Evolutionary conservation across 2,113 vertebrate genomes (phyloP).

Genomic region (Theropithecus gelada): DNA sequence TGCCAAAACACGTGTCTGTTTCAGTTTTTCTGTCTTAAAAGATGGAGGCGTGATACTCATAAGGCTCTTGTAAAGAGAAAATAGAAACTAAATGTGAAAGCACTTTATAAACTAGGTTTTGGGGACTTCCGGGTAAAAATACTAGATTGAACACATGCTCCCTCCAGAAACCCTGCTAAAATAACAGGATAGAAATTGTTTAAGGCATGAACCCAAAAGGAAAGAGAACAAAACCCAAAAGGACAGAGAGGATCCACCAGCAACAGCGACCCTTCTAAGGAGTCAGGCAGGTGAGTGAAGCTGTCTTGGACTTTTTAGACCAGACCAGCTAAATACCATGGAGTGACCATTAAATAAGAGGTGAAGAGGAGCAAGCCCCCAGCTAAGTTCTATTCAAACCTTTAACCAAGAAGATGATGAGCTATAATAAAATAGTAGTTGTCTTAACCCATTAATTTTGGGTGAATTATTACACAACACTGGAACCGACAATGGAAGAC

Average conservation of each 20-base stretch:
- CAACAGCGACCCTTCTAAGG: not conserved
- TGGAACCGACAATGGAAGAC: not conserved
- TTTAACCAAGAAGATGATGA: not conserved
- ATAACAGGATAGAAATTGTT: not conserved
- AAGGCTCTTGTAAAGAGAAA: not conserved
- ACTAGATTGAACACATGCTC: not conserved
- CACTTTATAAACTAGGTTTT: not conserved
- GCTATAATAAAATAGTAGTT: not conserved
- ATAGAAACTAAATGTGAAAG: constrained; percentile 33
- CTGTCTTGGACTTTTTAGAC: not conserved
- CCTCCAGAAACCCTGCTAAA: not conserved
- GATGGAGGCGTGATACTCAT: not conserved
- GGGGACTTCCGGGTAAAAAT: not conserved
- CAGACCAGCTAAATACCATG: not conserved
- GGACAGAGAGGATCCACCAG: not conserved
- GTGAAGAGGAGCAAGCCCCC: not conserved
- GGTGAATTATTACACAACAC: not conserved
- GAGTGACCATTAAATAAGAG: not conserved
- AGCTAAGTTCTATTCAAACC: not conserved
- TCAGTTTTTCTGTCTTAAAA: not conserved
- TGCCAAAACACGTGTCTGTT: not conserved
- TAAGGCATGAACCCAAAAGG: not conserved
- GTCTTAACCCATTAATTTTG: not conserved
- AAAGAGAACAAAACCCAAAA: not conserved
- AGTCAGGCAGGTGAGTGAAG: not conserved